A percentile compares a stretch with the other conserved stretches of the same genome.
Conservation (phyloP, 2,888 invertebrate genomes). For the Coecobrya sp. region DNA sequence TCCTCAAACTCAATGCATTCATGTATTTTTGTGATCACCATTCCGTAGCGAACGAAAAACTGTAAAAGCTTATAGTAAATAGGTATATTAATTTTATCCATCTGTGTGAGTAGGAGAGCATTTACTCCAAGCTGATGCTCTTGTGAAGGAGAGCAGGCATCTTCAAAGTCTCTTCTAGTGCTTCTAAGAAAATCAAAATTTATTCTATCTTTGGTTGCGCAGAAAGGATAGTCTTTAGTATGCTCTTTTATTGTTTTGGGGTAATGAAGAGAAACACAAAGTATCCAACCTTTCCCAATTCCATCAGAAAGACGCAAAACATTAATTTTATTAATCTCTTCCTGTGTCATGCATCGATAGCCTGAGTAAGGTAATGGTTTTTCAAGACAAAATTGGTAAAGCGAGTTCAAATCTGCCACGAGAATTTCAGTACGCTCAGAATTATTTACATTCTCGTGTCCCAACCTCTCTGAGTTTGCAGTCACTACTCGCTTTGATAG, state of each 20-base stretch:
- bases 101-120: neutral
- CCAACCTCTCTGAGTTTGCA: neutral
- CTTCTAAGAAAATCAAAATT: neutral
- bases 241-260: neutral
- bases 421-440: neutral
- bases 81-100: neutral
- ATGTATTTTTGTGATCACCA: neutral
- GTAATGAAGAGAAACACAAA: neutral
- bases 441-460: neutral
- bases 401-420: neutral
- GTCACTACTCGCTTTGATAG: neutral
- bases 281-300: neutral
- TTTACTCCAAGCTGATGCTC: neutral
- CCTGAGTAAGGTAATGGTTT: neutral
- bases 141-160: neutral
- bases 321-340: neutral
- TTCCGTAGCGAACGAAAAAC: neutral
- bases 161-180: neutral
- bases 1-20: neutral
- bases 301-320: neutral
- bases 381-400: neutral
- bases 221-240: neutral
- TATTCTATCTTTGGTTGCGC: neutral
- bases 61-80: neutral
- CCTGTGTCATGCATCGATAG: neutral